phyloP scores from a whole-genome alignment of 2,113 vertebrate species.

The Arenaria interpres region DNA sequence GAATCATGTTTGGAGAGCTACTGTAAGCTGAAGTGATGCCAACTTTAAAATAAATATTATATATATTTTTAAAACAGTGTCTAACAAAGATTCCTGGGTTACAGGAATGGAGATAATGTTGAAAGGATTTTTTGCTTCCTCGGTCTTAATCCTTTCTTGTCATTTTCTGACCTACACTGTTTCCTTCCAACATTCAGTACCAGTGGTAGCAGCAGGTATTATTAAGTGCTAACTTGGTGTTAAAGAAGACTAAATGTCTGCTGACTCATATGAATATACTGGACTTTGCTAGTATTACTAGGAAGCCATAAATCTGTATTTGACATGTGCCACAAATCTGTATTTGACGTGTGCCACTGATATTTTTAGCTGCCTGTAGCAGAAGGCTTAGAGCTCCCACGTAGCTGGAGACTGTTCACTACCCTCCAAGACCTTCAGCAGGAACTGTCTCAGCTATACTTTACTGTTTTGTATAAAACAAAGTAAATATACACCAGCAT shows the following conservation, averaged over 20 bases:
- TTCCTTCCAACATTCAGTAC: neutral
- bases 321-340: neutral
- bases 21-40: neutral
- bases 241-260: neutral
- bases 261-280: neutral
- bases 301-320: neutral
- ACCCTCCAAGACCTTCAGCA: neutral
- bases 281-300: neutral
- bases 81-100: neutral
- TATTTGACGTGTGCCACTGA: neutral
- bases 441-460: neutral
- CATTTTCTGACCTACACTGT: neutral
- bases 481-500: fast-evolving
- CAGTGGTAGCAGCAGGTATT: neutral
- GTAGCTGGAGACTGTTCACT: neutral
- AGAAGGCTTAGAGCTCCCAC: neutral
- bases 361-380: neutral
- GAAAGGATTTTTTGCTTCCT: neutral
- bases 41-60: neutral
- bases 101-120: neutral
- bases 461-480: neutral
- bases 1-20: neutral
- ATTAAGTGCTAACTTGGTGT: neutral
- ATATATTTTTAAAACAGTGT: neutral
- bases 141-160: neutral